Evolutionary conservation across 37 sponge, comb jelly and placozoan species (phyloP).

Genomic region (Aplysina aerophoba): DNA sequence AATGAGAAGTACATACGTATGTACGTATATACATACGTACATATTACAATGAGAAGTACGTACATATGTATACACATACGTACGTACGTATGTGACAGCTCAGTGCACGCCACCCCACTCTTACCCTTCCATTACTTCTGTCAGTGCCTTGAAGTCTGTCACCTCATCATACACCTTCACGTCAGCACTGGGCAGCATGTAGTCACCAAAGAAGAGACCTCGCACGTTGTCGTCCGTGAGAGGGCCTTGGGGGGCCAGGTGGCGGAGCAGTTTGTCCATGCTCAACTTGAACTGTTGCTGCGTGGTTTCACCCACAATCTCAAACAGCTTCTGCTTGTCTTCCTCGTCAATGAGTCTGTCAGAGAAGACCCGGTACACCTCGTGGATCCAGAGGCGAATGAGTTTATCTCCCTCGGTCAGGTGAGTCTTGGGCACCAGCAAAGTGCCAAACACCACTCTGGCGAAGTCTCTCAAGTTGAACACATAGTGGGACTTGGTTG

Average conservation of each 20-base stretch:
- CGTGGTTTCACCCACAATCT: constrained; percentile 79
- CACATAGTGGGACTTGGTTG: constrained; percentile 97
- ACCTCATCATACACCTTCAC: constrained; percentile 87
- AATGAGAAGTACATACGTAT: neutral
- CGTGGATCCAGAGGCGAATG: constrained; percentile 93
- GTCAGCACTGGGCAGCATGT: constrained; percentile 78
- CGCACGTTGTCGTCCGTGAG: constrained; percentile 83
- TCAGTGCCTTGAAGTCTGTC: constrained; percentile 74
- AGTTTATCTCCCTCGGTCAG: constrained; percentile 90
- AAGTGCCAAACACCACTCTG: constrained; percentile 86
- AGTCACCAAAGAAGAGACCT: constrained; percentile 96
- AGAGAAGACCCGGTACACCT: constrained; percentile 96
- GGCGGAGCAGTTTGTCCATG: constrained; percentile 81
- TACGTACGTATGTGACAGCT: neutral
- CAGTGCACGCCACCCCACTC: neutral
- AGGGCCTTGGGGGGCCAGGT: constrained; percentile 45
- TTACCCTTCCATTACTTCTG: constrained; percentile 83
- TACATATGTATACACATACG: neutral
- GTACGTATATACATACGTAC: neutral
- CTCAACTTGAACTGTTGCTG: constrained; percentile 86
- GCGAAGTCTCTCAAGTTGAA: constrained; percentile 98
- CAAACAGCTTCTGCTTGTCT: constrained; percentile 90
- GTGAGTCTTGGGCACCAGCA: constrained; percentile 87
- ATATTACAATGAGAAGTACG: neutral
- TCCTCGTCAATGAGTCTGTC: constrained; percentile 90